Evolutionary conservation across 2,797 vertebrate genomes (phyloP).

Genomic region (Oryzias sinensis): DNA sequence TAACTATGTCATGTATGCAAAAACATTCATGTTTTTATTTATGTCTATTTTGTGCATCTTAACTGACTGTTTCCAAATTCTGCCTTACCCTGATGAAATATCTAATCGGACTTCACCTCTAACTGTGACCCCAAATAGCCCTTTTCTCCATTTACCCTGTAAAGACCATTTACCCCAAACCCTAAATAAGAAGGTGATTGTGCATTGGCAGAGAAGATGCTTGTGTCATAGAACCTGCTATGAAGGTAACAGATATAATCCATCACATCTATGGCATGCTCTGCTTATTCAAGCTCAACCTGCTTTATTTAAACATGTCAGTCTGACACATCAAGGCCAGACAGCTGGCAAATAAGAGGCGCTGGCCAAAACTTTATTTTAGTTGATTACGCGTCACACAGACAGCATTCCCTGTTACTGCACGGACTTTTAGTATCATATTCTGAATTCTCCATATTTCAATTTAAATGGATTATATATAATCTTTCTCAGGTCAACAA

Average conservation of each 20-base stretch:
- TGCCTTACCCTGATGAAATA: too few relatives aligned
- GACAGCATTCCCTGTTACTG: conserved; percentile 31
- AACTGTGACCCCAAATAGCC: too few relatives aligned
- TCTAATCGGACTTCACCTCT: too few relatives aligned
- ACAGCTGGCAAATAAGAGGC: conserved; percentile 61
- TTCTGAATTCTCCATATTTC: conserved; percentile 19
- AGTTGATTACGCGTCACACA: conserved; percentile 49
- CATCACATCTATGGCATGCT: conserved; percentile 45
- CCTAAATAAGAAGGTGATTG: too few relatives aligned
- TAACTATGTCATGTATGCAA: too few relatives aligned
- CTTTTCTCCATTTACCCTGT: too few relatives aligned
- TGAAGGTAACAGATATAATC: conserved; percentile 59
- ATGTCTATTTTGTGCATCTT: too few relatives aligned
- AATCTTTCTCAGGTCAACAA: conserved; percentile 31
- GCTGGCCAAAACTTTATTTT: conserved; percentile 24
- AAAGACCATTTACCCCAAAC: too few relatives aligned
- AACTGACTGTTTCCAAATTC: too few relatives aligned
- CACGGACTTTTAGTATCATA: conserved; percentile 14
- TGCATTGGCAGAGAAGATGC: too few relatives aligned
- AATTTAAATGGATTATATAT: conserved; percentile 19
- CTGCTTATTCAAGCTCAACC: conserved; percentile 63
- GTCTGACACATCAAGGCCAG: conserved; percentile 54
- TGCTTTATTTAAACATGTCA: conserved; percentile 65
- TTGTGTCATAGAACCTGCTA: conserved; percentile 42
- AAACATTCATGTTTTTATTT: too few relatives aligned